Evolutionary conservation across 1,140 invertebrate species (phyloP), one percentile per base, ranked within the genome.

Genomic region (Daktulosphaira vitifoliae): DNA sequence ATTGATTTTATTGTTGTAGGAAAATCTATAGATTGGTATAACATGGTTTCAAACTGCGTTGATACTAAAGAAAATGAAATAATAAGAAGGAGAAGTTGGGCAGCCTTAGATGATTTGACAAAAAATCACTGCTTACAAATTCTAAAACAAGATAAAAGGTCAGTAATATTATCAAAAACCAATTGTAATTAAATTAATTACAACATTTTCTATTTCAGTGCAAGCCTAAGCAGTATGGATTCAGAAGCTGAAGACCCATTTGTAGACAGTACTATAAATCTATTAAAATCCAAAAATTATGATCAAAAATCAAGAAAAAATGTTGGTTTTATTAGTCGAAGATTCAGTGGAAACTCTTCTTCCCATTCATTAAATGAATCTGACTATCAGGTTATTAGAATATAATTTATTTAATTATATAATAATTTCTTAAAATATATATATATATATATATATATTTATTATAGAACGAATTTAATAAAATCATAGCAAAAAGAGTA

Each of bases 281-380:
- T 77, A 59, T 71, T 77, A 44, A 73, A 72, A 13, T 73, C 76
- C 42, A 74, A 77, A 48, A 71, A 71, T 37, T 68, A 69, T 18
- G 59, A 76, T 70, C 25, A 67, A 56, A 64, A 66, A 53, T 25
- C 56, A 16, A 65, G 46, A 42, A 56, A 62, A n/a, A 68, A 62
- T 64, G 65, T 68, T 38, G 25, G 68, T 33, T 59, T 67, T 48
- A 68, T 46, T 48, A 42, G 65, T 20, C 38, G 59, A 4, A 66
- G 71, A n/a, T 69, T 70, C 29, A 78, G 42, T 72, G 84, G 84
- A 44, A 84, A 84, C 68, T 81, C 82, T 65, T 90, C 88, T 54
- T 89, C 88, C 18, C 88, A 90, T 76, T 90, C 88, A 0, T 76
- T 90, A 20, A 90, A 90, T 70, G 88, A 91, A 76, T 87, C 88